Evolutionary conservation across 2,797 vertebrate species (phyloP).

Genomic region (Mormyrus proboscirostris): DNA sequence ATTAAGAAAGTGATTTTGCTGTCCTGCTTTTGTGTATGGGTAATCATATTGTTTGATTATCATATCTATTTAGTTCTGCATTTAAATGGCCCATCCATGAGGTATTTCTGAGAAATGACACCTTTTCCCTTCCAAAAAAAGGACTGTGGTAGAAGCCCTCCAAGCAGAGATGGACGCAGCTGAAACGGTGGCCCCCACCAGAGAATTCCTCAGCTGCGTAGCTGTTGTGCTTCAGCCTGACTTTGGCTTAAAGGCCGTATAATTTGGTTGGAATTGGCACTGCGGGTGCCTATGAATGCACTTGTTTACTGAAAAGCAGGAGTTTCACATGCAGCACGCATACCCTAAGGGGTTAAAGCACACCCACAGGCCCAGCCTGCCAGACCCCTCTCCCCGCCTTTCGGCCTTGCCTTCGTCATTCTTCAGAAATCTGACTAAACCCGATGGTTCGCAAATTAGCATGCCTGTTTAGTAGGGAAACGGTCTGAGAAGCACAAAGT

Average conservation of each 20-base stretch:
- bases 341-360: neutral
- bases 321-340: neutral
- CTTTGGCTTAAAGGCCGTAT: neutral
- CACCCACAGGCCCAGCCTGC: neutral
- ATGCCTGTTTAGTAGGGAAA: conserved; percentile 9
- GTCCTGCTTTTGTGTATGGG: neutral
- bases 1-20: neutral
- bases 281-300: neutral
- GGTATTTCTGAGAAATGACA: neutral
- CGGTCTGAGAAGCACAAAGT: neutral
- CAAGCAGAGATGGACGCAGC: neutral
- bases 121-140: neutral
- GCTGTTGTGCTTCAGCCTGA: neutral
- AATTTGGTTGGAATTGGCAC: conserved; percentile 8
- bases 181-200: neutral
- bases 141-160: neutral
- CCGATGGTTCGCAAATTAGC: conserved; percentile 15
- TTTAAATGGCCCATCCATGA: neutral
- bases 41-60: neutral
- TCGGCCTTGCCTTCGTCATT: neutral
- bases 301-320: conserved; percentile 5
- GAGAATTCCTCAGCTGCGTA: neutral
- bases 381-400: neutral
- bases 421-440: conserved; percentile 18
- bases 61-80: neutral